Evolutionary conservation across 2,888 invertebrate genomes (phyloP).

Genomic region (Metellina segmentata): DNA sequence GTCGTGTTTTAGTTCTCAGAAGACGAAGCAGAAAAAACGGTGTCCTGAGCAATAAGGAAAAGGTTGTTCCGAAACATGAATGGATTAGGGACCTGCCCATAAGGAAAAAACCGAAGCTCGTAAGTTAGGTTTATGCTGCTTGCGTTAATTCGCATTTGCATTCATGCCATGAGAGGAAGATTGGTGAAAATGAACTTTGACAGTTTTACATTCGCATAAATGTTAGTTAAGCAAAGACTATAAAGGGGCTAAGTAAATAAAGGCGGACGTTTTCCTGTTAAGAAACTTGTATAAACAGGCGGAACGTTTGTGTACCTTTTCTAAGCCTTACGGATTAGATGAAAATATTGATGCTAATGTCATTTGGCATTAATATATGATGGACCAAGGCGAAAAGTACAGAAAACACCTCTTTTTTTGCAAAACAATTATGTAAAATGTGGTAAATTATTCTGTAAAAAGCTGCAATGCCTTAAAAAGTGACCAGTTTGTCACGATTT

Average conservation of each 20-base stretch:
- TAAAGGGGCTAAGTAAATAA: constrained; percentile 9
- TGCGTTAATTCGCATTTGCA: neutral
- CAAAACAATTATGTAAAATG: no score
- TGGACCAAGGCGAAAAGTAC: constrained; percentile 5
- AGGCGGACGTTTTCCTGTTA: constrained; percentile 9
- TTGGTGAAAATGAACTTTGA: constrained; percentile 13
- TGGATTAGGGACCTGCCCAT: neutral
- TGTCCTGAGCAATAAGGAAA: constrained; percentile 17
- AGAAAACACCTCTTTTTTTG: neutral
- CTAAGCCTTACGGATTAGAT: no score
- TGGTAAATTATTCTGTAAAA: no score
- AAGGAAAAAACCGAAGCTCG: neutral
- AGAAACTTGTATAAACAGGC: neutral
- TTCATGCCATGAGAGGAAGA: neutral
- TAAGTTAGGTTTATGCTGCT: constrained; percentile 4
- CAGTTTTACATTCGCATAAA: constrained; percentile 14
- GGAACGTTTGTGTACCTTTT: no score
- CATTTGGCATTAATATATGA: neutral
- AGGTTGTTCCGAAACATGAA: constrained; percentile 7
- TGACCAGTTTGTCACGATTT: no score
- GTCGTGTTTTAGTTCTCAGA: neutral
- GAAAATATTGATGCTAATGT: no score
- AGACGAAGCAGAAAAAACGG: neutral
- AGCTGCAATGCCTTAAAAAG: no score
- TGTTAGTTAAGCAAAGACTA: neutral